These are phyloP conservation scores for Nephila pilipes DNA, from an alignment of 1,140 invertebrate species.

Conservation along the genomic window DNA sequence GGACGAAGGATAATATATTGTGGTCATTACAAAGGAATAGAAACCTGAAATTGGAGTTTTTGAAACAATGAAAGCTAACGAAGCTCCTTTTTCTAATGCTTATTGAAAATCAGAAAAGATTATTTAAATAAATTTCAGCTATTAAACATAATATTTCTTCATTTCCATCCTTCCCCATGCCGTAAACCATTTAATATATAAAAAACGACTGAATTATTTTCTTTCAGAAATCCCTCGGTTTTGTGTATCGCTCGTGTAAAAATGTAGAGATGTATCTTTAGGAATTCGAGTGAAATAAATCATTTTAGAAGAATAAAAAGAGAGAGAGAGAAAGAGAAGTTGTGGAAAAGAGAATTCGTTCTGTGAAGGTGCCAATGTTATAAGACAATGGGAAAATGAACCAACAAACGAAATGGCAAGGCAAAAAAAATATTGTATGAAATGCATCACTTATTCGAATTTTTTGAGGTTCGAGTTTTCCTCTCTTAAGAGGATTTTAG, in stretches of 20 bases:
- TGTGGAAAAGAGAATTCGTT: neutral
- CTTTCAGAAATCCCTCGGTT: neutral
- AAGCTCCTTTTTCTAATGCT: no score
- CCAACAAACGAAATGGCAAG: neutral
- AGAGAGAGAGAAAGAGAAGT: neutral
- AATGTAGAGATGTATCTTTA: neutral
- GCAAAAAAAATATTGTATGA: neutral
- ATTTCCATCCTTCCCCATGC: neutral
- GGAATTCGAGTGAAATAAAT: slow-evolving; percentile 15
- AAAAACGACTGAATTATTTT: neutral
- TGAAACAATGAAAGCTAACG: no score
- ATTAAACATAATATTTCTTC: neutral
- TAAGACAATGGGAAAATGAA: neutral
- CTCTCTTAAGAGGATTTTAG: neutral
- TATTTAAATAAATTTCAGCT: no score
- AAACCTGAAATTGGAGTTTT: no score
- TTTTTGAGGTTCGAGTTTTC: neutral
- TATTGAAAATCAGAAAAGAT: no score
- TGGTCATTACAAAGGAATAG: no score
- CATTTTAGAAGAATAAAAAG: neutral
- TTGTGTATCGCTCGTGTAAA: neutral
- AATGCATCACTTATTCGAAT: neutral
- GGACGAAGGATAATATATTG: no score
- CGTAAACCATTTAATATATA: neutral
- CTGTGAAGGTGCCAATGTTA: neutral